Conservation (phyloP, 2,797 vertebrate species). For the Spinibarbus caldwelli region DNA sequence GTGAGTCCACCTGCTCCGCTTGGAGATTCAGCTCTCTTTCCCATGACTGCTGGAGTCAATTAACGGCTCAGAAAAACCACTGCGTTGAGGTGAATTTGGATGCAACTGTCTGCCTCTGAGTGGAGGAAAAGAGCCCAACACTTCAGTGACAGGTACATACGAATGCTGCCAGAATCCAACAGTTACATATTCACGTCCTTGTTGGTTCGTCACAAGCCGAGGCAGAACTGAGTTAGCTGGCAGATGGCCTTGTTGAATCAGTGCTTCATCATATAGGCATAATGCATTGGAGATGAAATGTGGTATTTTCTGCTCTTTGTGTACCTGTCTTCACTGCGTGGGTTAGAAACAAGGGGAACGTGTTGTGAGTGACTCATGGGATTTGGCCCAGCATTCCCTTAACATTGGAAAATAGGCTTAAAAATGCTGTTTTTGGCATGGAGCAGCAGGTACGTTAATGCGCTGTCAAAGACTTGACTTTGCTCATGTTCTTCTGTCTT, state of each 20-base stretch:
- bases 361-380: conserved; percentile 9
- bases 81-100: conserved; percentile 47
- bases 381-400: conserved; percentile 12
- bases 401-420: conserved; percentile 20
- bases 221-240: conserved; percentile 1
- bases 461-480: conserved; percentile 8
- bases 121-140: neutral
- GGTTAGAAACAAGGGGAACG: conserved; percentile 6
- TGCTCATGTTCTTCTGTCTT: conserved; percentile 12
- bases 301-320: conserved; percentile 33
- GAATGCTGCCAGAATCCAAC: conserved; percentile 18
- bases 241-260: conserved; percentile 1
- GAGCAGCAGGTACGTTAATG: conserved; percentile 30
- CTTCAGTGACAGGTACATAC: conserved; percentile 38
- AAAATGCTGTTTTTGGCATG: conserved; percentile 38
- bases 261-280: neutral
- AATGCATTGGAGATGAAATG: conserved; percentile 37
- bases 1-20: conserved; percentile 44
- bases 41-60: conserved; percentile 41
- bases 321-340: conserved; percentile 26
- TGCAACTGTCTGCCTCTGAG: conserved; percentile 27
- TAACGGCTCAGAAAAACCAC: conserved; percentile 34
- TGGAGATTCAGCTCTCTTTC: conserved; percentile 34
- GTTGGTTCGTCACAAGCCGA: conserved; percentile 24
- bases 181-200: conserved; percentile 6